These are phyloP conservation scores for Gryllus bimaculatus DNA, from an alignment of 1,140 invertebrate species.

Conservation along the genomic window DNA sequence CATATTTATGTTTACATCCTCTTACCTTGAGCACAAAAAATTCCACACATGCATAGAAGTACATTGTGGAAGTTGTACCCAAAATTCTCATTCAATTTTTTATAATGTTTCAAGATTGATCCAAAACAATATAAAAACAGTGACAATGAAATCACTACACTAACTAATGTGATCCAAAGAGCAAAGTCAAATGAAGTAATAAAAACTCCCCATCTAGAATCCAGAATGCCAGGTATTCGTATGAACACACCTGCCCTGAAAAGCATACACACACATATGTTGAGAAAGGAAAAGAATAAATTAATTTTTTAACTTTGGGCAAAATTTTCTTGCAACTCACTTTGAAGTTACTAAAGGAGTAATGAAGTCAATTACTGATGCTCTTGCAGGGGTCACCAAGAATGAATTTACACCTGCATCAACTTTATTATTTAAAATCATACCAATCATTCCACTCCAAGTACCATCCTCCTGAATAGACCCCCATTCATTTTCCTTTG, in stretches of 20 bases:
- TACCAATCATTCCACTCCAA: slow-evolving; percentile 30
- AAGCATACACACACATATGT: not conserved
- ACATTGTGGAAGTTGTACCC: not conserved
- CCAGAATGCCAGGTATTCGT: not conserved
- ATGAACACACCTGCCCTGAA: not conserved
- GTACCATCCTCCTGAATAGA: not conserved
- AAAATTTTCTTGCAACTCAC: not conserved
- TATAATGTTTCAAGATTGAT: not conserved
- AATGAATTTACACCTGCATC: slow-evolving; percentile 29
- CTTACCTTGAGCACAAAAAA: not conserved
- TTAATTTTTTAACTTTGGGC: too few relatives aligned
- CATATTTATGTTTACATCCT: not conserved
- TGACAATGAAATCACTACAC: not conserved
- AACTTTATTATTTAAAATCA: slow-evolving; percentile 21
- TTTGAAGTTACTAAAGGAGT: slow-evolving; percentile 24
- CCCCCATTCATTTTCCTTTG: slow-evolving; percentile 13
- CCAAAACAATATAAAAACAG: not conserved
- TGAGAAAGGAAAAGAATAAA: too few relatives aligned
- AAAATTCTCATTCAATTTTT: not conserved
- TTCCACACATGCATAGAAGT: not conserved
- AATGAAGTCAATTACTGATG: slow-evolving; percentile 27
- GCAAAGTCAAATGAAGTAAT: not conserved
- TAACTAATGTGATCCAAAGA: not conserved
- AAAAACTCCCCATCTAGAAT: not conserved
- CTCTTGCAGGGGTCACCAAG: slow-evolving; percentile 25